Conservation (phyloP, 2,797 vertebrate species). For the Alca torda region DNA sequence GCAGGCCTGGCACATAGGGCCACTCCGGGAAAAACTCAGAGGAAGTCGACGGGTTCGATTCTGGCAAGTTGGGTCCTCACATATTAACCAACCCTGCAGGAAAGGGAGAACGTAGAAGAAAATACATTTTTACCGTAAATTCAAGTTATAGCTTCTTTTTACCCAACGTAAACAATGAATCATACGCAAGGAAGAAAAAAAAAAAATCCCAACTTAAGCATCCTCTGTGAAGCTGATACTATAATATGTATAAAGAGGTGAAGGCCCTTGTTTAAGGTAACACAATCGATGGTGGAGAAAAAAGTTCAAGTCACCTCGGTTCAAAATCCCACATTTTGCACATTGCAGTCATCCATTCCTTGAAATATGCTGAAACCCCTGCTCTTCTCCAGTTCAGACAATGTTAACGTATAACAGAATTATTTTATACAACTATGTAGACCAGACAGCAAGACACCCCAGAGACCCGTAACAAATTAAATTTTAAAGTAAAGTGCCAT, state of each 20-base stretch:
- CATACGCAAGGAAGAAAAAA: background rate
- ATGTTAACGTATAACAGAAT: background rate
- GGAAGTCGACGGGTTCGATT: slow-evolving; percentile 88
- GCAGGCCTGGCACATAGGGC: slow-evolving; percentile 90
- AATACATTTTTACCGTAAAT: background rate
- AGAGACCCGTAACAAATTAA: background rate
- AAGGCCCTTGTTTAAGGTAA: background rate
- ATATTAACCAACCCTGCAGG: slow-evolving; percentile 90
- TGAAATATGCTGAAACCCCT: background rate
- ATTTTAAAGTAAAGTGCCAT: background rate
- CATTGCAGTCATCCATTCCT: background rate
- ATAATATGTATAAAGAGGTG: background rate
- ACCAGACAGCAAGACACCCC: background rate
- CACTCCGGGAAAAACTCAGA: slow-evolving; percentile 88
- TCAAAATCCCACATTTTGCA: background rate
- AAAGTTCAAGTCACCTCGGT: background rate
- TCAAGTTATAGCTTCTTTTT: background rate
- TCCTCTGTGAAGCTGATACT: background rate
- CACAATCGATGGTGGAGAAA: background rate
- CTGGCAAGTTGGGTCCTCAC: slow-evolving; percentile 92
- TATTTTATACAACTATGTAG: background rate
- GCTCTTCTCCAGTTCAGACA: background rate
- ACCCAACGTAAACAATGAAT: background rate
- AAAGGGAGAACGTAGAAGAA: background rate
- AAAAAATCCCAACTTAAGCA: background rate